Percentiles rank a stretch among this genome's conserved stretches.
phyloP scores from a whole-genome alignment of 1,140 invertebrate genomes.

The Varroa destructor region DNA sequence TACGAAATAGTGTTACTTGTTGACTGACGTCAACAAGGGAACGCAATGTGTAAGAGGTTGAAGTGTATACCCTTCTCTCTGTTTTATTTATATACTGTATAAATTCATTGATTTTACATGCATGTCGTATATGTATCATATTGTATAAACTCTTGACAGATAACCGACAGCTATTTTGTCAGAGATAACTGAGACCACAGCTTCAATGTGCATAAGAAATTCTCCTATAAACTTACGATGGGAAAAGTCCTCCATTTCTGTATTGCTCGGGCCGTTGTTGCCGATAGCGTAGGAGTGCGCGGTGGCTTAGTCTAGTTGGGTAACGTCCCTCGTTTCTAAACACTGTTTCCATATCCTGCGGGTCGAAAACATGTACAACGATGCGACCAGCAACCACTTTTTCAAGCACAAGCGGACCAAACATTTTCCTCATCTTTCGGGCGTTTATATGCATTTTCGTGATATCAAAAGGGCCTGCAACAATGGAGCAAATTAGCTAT shows the following conservation, averaged over 20 bases:
- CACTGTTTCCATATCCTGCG: slow-evolving; percentile 38
- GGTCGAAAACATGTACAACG: slow-evolving; percentile 39
- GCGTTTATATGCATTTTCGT: slow-evolving; percentile 55
- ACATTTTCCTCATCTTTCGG: slow-evolving; percentile 45
- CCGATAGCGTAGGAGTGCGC: slow-evolving; percentile 62
- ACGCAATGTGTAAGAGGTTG: no score
- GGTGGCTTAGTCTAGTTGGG: slow-evolving; percentile 63
- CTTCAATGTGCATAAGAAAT: no score
- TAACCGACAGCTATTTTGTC: no score
- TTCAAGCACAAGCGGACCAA: slow-evolving; percentile 62
- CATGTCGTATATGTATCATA: no score
- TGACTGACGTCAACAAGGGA: no score
- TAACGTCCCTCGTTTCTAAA: slow-evolving; percentile 48
- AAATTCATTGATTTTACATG: no score
- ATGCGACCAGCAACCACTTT: slow-evolving; percentile 45
- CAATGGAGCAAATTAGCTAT: neutral
- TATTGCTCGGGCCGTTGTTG: slow-evolving; percentile 56
- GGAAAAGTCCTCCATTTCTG: slow-evolving; percentile 62
- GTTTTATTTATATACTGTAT: no score
- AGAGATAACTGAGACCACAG: no score
- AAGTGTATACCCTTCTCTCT: no score
- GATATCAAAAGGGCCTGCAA: slow-evolving; percentile 56
- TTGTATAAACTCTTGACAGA: no score
- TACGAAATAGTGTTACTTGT: no score
- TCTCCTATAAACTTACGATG: slow-evolving; percentile 46